Conservation (phyloP, 2,113 vertebrate species). For the Apteryx mantelli region DNA sequence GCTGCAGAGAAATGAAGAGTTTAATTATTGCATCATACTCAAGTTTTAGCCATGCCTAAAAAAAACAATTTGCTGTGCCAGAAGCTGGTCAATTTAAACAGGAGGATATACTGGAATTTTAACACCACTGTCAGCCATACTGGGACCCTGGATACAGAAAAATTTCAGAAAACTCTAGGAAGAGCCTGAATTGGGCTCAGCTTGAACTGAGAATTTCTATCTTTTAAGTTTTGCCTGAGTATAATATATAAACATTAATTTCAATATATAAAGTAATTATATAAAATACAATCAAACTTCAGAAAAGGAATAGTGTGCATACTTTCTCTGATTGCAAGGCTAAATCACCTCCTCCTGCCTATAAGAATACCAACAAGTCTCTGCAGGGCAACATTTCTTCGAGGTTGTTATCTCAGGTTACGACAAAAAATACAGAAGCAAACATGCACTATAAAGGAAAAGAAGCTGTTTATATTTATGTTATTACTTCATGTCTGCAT, state of each 20-base stretch:
- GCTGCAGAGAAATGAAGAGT: background rate
- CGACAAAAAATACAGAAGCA: background rate
- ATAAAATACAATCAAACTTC: background rate
- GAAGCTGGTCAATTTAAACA: background rate
- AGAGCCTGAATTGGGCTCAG: fast-evolving
- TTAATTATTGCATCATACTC: background rate
- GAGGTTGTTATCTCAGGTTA: fast-evolving
- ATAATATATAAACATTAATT: too few relatives aligned
- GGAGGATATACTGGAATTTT: too few relatives aligned
- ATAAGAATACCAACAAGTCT: fast-evolving
- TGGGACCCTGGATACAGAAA: fast-evolving
- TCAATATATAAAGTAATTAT: too few relatives aligned
- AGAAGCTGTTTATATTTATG: too few relatives aligned
- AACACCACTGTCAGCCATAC: too few relatives aligned
- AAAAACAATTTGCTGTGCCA: background rate
- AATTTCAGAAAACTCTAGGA: background rate
- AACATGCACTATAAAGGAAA: fast-evolving
- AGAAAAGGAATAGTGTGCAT: fast-evolving
- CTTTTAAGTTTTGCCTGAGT: fast-evolving
- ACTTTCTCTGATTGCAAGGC: fast-evolving
- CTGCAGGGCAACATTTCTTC: background rate
- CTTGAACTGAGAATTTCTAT: background rate
- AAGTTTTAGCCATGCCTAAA: background rate
- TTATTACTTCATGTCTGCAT: fast-evolving
- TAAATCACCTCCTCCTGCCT: fast-evolving